phyloP scores from a whole-genome alignment of 2,113 vertebrate species.

The Bettongia penicillata region DNA sequence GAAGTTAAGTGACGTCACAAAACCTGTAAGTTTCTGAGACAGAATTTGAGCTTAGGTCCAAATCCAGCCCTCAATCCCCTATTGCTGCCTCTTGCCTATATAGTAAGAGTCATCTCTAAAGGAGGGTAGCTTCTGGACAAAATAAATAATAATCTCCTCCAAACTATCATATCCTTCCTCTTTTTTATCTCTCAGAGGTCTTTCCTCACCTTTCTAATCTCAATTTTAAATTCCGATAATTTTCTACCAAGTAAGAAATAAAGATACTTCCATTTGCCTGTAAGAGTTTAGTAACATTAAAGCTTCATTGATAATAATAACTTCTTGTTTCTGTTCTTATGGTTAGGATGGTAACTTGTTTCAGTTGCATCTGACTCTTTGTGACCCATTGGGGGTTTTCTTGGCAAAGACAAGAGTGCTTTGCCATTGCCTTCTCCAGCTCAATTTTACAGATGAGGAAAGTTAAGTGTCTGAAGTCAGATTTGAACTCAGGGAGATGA shows the following conservation, averaged over 20 bases:
- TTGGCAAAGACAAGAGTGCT: neutral
- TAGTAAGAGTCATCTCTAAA: neutral
- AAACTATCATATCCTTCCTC: neutral
- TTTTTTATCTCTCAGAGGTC: neutral
- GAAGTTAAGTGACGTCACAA: neutral
- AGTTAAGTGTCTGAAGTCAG: neutral
- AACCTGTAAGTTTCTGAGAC: neutral
- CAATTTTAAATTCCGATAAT: neutral
- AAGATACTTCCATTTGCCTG: neutral
- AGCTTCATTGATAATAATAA: constrained; percentile 34
- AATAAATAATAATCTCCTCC: constrained; percentile 3
- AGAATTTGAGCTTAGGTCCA: neutral
- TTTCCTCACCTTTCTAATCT: constrained; percentile 22
- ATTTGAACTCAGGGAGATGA: neutral
- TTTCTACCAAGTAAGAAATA: constrained; percentile 39
- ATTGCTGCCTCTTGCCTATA: neutral
- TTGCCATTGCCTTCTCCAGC: neutral
- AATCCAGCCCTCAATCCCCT: neutral
- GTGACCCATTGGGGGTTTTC: neutral
- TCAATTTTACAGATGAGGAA: neutral
- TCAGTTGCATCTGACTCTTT: neutral
- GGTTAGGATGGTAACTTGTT: neutral
- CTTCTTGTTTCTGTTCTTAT: neutral
- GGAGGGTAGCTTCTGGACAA: constrained; percentile 1
- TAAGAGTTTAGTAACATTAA: constrained; percentile 27